Percentiles rank a stretch among this genome's conserved stretches.
phyloP scores from a whole-genome alignment of 2,797 vertebrate species.

The Zenarchopterus dispar region DNA sequence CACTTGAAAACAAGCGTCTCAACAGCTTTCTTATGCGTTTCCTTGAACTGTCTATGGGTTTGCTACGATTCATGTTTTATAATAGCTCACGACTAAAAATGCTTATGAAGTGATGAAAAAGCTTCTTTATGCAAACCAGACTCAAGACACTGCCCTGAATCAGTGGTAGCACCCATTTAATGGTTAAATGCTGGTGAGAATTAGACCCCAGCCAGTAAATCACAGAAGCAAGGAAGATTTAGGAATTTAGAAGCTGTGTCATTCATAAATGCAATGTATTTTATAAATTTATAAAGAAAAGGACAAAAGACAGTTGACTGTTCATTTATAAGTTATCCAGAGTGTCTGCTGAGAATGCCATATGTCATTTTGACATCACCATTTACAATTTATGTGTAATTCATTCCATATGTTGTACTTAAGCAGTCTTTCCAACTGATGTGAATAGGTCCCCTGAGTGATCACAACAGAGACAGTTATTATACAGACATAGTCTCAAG shows the following conservation, averaged over 20 bases:
- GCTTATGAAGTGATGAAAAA: slow-evolving; percentile 29
- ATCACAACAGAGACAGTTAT: neutral
- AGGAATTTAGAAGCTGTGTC: too few relatives aligned
- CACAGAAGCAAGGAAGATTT: neutral
- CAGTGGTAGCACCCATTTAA: slow-evolving; percentile 36
- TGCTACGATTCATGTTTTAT: slow-evolving; percentile 8
- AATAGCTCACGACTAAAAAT: neutral
- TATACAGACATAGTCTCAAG: slow-evolving; percentile 1
- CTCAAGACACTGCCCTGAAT: slow-evolving; percentile 80
- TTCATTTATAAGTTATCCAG: neutral
- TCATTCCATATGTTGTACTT: slow-evolving; percentile 20
- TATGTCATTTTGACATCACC: neutral
- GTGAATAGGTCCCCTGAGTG: slow-evolving; percentile 18
- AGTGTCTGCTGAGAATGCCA: neutral
- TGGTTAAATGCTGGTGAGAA: too few relatives aligned
- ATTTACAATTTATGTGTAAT: slow-evolving; percentile 10
- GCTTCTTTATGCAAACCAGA: slow-evolving; percentile 75
- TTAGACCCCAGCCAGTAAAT: neutral
- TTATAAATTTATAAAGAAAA: too few relatives aligned
- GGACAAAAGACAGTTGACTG: neutral
- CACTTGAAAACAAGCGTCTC: slow-evolving; percentile 53
- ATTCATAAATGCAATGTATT: too few relatives aligned
- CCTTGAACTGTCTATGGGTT: slow-evolving; percentile 18
- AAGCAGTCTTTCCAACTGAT: slow-evolving; percentile 22
- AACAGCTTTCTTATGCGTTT: slow-evolving; percentile 28